Percentiles rank a stretch among this genome's conserved stretches.
These are phyloP conservation scores for Torymus aiolomorphi DNA, from an alignment of 2,888 invertebrate species.

Conservation along the genomic window DNA sequence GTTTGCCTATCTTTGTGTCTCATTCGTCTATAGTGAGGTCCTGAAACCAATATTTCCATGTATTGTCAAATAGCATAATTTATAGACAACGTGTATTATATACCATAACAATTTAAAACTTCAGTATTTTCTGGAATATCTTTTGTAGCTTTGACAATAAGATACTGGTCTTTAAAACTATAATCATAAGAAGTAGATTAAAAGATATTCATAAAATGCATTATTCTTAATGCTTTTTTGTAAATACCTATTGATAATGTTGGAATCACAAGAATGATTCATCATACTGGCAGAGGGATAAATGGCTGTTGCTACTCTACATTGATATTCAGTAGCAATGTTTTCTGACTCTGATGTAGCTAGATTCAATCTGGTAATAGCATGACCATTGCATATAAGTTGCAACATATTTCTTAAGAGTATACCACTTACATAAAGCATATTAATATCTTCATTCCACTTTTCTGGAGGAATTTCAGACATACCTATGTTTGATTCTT, in stretches of 20 bases:
- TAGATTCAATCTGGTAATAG: conserved; percentile 76
- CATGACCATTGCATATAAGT: conserved; percentile 87
- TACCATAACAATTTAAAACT: conserved; percentile 90
- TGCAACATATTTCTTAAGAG: conserved; percentile 88
- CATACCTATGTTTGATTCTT: conserved; percentile 60
- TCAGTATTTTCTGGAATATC: conserved; percentile 82
- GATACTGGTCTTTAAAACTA: conserved; percentile 83
- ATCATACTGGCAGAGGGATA: conserved; percentile 92
- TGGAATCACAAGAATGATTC: conserved; percentile 94
- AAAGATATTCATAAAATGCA: conserved; percentile 21
- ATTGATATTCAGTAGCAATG: conserved; percentile 69
- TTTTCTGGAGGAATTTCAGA: conserved; percentile 55
- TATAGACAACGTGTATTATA: conserved; percentile 18
- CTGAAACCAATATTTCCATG: too few species aligned
- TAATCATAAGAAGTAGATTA: conserved; percentile 61
- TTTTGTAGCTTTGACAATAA: conserved; percentile 84
- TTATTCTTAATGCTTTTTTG: background rate
- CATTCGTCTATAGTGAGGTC: conserved; percentile 84
- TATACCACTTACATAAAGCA: conserved; percentile 80
- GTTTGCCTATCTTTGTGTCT: conserved; percentile 79
- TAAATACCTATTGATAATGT: conserved; percentile 83
- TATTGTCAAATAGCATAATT: too few species aligned
- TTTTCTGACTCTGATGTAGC: conserved; percentile 60
- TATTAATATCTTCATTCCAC: conserved; percentile 61
- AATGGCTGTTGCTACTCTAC: conserved; percentile 86